A percentile compares a stretch with the other conserved stretches of the same genome.
Evolutionary conservation across 2,797 vertebrate species (phyloP).

Genomic region (Melanogrammus aeglefinus): DNA sequence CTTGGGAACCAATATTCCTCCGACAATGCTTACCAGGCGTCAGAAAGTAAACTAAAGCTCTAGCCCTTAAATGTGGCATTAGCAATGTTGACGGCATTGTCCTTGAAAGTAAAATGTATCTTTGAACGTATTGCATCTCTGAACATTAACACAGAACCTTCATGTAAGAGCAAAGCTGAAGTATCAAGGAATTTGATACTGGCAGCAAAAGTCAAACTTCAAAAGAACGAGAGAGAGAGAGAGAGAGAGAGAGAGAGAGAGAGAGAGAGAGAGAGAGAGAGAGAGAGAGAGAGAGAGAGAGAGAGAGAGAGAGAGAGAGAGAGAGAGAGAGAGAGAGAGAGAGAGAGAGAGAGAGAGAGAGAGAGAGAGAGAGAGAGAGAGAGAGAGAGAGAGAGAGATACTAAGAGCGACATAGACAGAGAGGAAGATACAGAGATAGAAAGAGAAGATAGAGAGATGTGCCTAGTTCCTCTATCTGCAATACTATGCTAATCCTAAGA

Average conservation of each 20-base stretch:
- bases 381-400: not conserved
- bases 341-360: conserved; percentile 22
- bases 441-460: conserved; percentile 35
- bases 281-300: not conserved
- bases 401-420: not conserved
- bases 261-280: not conserved
- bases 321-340: conserved; percentile 1
- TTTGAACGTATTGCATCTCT: not conserved
- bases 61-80: not conserved
- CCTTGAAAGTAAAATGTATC: not conserved
- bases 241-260: no score
- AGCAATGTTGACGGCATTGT: not conserved
- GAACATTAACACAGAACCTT: not conserved
- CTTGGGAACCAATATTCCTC: not conserved
- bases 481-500: conserved; percentile 46
- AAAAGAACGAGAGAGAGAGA: conserved; percentile 40
- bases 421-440: conserved; percentile 6
- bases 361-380: conserved; percentile 16
- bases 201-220: conserved; percentile 49
- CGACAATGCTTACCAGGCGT: not conserved
- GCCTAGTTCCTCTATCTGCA: conserved; percentile 27
- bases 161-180: not conserved
- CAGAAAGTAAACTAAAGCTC: not conserved
- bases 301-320: not conserved
- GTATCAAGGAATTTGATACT: conserved; percentile 45